Conservation (phyloP, 2,797 vertebrate species). For the Philypnodon macrostomus region DNA sequence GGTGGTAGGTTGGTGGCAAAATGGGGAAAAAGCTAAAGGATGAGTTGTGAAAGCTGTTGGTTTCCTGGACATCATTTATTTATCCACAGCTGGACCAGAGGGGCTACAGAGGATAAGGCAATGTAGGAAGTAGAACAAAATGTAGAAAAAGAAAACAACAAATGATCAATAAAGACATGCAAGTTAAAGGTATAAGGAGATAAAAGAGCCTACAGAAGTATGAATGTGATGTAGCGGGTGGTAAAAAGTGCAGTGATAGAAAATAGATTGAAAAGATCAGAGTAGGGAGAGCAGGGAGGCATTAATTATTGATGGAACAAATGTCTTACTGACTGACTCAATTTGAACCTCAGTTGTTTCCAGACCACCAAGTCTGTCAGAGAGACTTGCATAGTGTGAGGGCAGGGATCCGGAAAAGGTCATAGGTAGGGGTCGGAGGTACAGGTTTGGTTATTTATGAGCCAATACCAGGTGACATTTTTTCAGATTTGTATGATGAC, state of each 20-base stretch:
- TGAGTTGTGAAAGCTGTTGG: constrained; percentile 50
- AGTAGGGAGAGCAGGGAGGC: constrained; percentile 48
- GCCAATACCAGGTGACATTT: too few species aligned
- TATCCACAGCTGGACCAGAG: constrained; percentile 51
- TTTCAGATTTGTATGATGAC: too few species aligned
- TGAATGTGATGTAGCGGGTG: constrained; percentile 24
- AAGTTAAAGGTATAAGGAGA: constrained; percentile 12
- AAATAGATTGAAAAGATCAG: constrained; percentile 62
- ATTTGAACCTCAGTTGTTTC: constrained; percentile 67
- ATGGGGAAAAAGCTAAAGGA: constrained; percentile 36
- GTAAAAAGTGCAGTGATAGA: constrained; percentile 36
- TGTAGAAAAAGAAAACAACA: constrained; percentile 3
- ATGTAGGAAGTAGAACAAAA: constrained; percentile 14
- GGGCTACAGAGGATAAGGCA: constrained; percentile 10
- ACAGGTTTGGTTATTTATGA: too few species aligned
- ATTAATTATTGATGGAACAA: constrained; percentile 74
- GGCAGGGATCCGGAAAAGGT: neutral
- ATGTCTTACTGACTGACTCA: constrained; percentile 71
- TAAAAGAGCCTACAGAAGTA: constrained; percentile 16
- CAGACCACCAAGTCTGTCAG: constrained; percentile 62
- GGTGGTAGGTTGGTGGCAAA: constrained; percentile 29
- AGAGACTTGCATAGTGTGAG: constrained; percentile 32
- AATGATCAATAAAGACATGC: constrained; percentile 3
- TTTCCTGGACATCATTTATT: constrained; percentile 68
- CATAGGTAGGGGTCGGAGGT: too few species aligned